A percentile compares a stretch with the other conserved stretches of the same genome.
These are phyloP conservation scores for Prunella fulvescens DNA, from an alignment of 2,113 vertebrate species.

Conservation along the genomic window DNA sequence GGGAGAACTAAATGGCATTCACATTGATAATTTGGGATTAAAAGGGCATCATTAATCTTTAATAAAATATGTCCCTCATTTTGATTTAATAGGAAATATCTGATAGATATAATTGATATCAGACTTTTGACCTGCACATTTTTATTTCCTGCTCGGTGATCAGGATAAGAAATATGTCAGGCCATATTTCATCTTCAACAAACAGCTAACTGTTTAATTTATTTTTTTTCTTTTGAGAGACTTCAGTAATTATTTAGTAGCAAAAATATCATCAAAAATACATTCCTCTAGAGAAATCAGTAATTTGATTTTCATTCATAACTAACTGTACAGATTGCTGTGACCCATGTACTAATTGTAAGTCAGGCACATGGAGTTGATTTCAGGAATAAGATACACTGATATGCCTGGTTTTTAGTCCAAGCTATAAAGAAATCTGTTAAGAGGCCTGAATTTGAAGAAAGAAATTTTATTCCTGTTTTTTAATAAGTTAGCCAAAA, in stretches of 20 bases:
- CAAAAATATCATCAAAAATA: neutral
- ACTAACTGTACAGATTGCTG: neutral
- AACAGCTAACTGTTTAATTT: neutral
- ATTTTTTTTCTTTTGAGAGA: neutral
- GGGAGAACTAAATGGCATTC: neutral
- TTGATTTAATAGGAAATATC: neutral
- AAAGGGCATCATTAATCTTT: neutral
- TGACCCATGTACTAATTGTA: neutral
- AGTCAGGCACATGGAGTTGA: neutral
- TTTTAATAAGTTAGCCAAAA: neutral
- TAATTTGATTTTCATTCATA: conserved; percentile 44
- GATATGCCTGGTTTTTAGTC: neutral
- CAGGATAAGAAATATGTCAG: neutral
- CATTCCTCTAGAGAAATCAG: neutral
- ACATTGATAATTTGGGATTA: neutral
- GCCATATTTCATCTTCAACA: neutral
- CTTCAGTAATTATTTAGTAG: neutral
- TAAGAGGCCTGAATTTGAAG: neutral
- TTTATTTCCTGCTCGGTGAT: neutral
- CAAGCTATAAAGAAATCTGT: neutral
- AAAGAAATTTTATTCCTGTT: neutral
- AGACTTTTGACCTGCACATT: neutral
- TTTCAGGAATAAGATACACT: neutral
- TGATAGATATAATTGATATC: neutral
- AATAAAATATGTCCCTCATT: neutral